Evolutionary conservation across 2,113 vertebrate genomes (phyloP).

Genomic region (Baryphthengus martii): DNA sequence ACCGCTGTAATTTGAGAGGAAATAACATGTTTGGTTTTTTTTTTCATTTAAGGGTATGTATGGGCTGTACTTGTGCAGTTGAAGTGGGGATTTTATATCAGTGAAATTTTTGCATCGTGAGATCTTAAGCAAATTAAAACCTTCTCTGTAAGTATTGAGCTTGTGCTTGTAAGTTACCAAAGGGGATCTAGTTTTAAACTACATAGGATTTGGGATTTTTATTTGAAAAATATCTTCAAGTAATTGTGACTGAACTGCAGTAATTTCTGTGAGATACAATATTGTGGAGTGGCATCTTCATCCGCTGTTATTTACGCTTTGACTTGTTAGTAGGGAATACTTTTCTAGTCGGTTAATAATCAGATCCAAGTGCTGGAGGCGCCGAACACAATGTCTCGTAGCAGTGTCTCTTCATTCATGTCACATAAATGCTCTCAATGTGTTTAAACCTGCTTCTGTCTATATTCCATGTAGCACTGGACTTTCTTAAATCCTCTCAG

Average conservation of each 20-base stretch:
- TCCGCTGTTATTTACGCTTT: background rate
- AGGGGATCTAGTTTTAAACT: background rate
- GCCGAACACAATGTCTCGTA: background rate
- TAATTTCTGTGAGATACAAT: background rate
- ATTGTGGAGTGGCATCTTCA: background rate
- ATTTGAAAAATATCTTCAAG: slow-evolving; percentile 22
- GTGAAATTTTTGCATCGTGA: background rate
- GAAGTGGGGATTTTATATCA: background rate
- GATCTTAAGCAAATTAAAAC: slow-evolving; percentile 2
- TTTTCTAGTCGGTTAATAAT: background rate
- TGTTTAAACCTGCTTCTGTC: background rate
- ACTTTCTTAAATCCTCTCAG: background rate
- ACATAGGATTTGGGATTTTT: background rate
- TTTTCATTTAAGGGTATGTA: background rate
- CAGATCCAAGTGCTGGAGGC: background rate
- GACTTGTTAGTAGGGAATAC: background rate
- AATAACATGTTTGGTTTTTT: background rate
- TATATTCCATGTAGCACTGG: background rate
- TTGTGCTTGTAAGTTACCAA: background rate
- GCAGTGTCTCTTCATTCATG: background rate
- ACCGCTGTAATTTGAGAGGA: slow-evolving; percentile 13
- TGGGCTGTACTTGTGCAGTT: background rate
- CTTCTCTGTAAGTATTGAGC: background rate
- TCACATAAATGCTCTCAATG: background rate
- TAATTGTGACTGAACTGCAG: background rate